phyloP scores from a whole-genome alignment of 2,797 vertebrate genomes.

The Artibeus lituratus region DNA sequence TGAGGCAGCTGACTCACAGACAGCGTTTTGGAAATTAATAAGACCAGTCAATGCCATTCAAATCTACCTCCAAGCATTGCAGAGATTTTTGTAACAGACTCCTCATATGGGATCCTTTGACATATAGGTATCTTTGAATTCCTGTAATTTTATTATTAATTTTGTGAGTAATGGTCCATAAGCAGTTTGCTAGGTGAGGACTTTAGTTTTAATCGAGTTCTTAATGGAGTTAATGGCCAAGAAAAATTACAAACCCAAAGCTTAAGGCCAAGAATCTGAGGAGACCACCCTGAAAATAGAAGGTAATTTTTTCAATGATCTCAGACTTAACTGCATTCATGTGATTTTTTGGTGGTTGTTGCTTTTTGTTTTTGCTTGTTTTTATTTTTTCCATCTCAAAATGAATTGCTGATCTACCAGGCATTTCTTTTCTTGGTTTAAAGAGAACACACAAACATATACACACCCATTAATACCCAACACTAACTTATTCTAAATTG shows the following conservation, averaged over 20 bases:
- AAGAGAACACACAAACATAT: neutral
- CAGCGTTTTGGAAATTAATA: neutral
- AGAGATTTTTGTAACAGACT: neutral
- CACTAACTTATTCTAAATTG: neutral
- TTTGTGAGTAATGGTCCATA: neutral
- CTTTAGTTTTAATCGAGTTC: constrained; percentile 13
- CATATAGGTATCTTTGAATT: constrained; percentile 20
- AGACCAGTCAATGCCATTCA: neutral
- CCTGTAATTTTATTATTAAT: neutral
- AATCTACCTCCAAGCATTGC: neutral
- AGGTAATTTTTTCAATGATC: neutral
- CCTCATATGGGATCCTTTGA: neutral
- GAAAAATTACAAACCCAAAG: neutral
- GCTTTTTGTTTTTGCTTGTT: neutral
- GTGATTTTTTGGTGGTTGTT: neutral
- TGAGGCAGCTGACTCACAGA: neutral
- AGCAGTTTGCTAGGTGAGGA: neutral
- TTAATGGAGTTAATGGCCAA: neutral
- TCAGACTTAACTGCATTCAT: neutral
- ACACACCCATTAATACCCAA: neutral
- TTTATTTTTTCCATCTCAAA: neutral
- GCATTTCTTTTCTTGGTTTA: neutral
- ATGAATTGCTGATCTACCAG: neutral
- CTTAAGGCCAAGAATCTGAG: neutral
- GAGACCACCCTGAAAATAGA: neutral